Conservation (phyloP, 2,888 invertebrate species). For the Prosopocoilus inquinatus region DNA sequence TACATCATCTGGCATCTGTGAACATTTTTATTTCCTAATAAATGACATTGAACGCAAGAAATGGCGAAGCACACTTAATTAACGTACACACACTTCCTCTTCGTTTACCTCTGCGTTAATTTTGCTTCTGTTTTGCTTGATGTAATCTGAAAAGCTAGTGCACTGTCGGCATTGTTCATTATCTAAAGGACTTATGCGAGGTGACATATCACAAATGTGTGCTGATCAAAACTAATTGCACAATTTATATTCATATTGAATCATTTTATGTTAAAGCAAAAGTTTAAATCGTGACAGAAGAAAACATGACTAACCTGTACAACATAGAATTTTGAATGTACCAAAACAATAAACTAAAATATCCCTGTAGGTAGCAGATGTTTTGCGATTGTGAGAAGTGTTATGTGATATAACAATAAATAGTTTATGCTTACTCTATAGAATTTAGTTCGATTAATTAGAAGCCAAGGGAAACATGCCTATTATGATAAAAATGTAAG, state of each 20-base stretch:
- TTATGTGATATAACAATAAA: too few relatives aligned
- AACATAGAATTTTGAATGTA: not conserved
- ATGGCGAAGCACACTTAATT: slow-evolving; percentile 19
- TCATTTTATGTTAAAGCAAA: too few relatives aligned
- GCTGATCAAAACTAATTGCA: too few relatives aligned
- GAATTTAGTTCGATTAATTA: too few relatives aligned
- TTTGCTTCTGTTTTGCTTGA: slow-evolving; percentile 42
- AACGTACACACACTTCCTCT: slow-evolving; percentile 27
- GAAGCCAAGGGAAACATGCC: slow-evolving; percentile 10
- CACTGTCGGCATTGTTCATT: slow-evolving; percentile 49
- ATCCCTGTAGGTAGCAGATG: too few relatives aligned
- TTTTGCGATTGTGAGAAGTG: too few relatives aligned
- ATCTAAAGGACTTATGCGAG: slow-evolving; percentile 45
- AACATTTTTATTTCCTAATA: not conserved
- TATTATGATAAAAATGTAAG: slow-evolving; percentile 28
- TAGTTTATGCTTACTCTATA: too few relatives aligned
- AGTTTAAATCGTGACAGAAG: too few relatives aligned
- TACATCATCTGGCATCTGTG: slow-evolving; percentile 27
- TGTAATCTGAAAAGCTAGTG: slow-evolving; percentile 48
- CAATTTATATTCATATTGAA: too few relatives aligned
- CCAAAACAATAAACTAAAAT: not conserved
- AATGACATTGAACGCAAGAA: not conserved
- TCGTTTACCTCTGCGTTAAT: slow-evolving; percentile 23
- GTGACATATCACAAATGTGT: slow-evolving; percentile 37
- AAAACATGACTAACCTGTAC: not conserved